Percentiles rank a stretch among this genome's conserved stretches.
Evolutionary conservation across 2,113 vertebrate species (phyloP).

Genomic region (Myotis davidii): DNA sequence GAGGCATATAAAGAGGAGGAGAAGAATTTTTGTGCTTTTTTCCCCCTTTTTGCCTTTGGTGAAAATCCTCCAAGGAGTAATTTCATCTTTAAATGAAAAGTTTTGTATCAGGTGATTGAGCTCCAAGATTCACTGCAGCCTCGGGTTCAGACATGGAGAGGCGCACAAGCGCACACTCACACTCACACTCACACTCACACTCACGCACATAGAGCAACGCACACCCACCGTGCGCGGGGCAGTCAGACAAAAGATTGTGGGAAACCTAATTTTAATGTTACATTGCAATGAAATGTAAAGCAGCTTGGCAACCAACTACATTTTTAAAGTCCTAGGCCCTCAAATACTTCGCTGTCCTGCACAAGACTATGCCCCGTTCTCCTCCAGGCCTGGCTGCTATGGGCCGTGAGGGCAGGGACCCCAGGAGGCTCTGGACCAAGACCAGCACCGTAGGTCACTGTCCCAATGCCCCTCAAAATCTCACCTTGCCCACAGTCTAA

Average conservation of each 20-base stretch:
- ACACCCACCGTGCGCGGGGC: accelerated
- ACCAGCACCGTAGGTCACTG: no score
- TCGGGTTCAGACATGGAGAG: not conserved
- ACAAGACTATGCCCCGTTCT: not conserved
- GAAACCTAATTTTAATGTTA: not conserved
- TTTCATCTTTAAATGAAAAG: slow-evolving; percentile 74
- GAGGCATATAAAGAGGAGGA: slow-evolving; percentile 63
- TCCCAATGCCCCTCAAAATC: not conserved
- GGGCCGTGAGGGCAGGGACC: not conserved
- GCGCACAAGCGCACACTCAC: not conserved
- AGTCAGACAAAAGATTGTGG: not conserved
- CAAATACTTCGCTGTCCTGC: not conserved
- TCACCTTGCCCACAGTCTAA: not conserved
- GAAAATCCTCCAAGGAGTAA: slow-evolving; percentile 69
- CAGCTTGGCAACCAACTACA: not conserved
- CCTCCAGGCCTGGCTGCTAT: not conserved
- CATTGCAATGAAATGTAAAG: not conserved
- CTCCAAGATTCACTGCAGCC: not conserved
- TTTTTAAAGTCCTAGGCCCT: not conserved
- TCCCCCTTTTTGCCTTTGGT: slow-evolving; percentile 75
- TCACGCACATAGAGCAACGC: not conserved
- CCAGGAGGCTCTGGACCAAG: not conserved
- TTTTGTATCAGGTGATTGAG: slow-evolving; percentile 57
- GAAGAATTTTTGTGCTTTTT: slow-evolving; percentile 68
- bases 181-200: not conserved